phyloP scores from a whole-genome alignment of 2,797 vertebrate species.

The Eptatretus atami region DNA sequence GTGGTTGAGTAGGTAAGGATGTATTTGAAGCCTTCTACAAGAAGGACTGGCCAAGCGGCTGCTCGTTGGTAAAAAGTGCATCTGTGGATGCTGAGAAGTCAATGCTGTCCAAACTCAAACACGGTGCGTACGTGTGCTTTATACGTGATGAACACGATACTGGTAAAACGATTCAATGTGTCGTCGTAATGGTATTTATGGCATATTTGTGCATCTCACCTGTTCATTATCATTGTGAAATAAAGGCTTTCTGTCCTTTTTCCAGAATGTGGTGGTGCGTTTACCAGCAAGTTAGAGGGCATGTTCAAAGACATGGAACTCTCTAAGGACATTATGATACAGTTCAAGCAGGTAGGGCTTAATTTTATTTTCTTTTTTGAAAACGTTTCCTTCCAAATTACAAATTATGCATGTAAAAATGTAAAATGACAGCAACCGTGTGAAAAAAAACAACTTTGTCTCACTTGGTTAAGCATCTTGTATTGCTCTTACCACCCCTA shows the following conservation, averaged over 20 bases:
- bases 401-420: no score
- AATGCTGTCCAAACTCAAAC: conserved; percentile 95
- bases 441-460: background rate
- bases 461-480: background rate
- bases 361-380: background rate
- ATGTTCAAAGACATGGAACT: conserved; percentile 99
- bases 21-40: conserved; percentile 99
- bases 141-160: background rate
- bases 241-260: conserved; percentile 10
- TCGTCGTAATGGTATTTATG: no score
- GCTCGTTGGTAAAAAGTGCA: conserved; percentile 85
- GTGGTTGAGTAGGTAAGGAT: conserved; percentile 38
- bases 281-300: conserved; percentile 96
- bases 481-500: background rate
- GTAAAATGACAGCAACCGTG: background rate
- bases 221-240: conserved; percentile 7
- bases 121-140: conserved; percentile 23
- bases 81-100: conserved; percentile 98
- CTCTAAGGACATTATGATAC: conserved; percentile 98
- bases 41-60: conserved; percentile 92
- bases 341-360: conserved; percentile 72
- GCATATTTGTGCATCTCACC: background rate
- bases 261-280: conserved; percentile 89
- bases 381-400: no score
- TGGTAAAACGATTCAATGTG: no score